Conservation (phyloP, 2,797 vertebrate species). For the Peromyscus melanophrys region DNA sequence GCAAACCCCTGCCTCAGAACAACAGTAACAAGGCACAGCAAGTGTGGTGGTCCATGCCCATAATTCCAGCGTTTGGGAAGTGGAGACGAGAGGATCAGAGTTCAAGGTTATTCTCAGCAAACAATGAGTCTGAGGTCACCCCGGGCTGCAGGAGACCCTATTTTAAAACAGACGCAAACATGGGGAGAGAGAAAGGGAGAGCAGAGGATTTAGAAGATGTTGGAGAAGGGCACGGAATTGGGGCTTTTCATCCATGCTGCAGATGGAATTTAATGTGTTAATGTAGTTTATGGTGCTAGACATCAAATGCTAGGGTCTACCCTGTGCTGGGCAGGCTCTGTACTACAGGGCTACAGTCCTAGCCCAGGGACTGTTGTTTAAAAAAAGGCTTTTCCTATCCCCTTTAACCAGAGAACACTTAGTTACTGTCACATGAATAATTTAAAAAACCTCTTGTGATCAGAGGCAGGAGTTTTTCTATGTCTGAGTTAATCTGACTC, state of each 20-base stretch:
- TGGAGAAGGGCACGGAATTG: not conserved
- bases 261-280: constrained; percentile 43
- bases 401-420: constrained; percentile 51
- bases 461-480: constrained; percentile 65
- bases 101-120: not conserved
- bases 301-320: not conserved
- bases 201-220: not conserved
- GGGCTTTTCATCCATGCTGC: constrained; percentile 8
- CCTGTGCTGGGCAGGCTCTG: not conserved
- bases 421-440: constrained; percentile 77
- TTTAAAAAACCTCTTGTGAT: constrained; percentile 68
- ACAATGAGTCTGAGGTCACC: not conserved
- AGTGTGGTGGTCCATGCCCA: not conserved
- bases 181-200: not conserved
- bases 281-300: not conserved
- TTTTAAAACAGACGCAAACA: not conserved
- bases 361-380: constrained; percentile 54
- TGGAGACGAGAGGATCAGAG: not conserved
- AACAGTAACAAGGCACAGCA: not conserved
- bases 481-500: constrained; percentile 66
- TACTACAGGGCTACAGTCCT: not conserved
- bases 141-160: not conserved
- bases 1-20: not conserved
- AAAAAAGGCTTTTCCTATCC: not conserved
- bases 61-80: not conserved